Evolutionary conservation across 1,140 invertebrate genomes (phyloP), one percentile per base, ranked within the genome.

Genomic region (Diorhabda carinulata): DNA sequence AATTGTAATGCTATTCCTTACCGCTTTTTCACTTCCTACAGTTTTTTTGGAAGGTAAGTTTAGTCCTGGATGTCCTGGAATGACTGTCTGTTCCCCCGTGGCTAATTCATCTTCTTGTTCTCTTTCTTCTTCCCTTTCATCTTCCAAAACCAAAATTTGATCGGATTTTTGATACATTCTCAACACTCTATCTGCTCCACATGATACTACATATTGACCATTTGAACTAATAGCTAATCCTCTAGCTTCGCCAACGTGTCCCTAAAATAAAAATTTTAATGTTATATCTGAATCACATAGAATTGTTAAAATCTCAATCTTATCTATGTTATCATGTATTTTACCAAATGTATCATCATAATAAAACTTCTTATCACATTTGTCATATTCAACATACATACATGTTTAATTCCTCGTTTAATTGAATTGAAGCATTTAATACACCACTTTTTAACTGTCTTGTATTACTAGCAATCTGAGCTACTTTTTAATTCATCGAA

Each of bases 111-210:
- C 88, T 74, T 91, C 88, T 75, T 91, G 86, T 78, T 91, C 91
- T 52, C 92, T 86, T 78, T 93, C 91, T 71, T 89, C 86, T 83
- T 99, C 97, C 74, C 90, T 88, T 73, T 96, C 88, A 81, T 99
- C 98, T 78, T 96, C 90, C 5, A 99, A 82, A 47, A 99, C 92
- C 45, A 99, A 84, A 2, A 92, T 89, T 82, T 99, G 96, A 60
- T 92, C 86, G 2, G 93, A 94, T 77, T 91, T 90, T 78, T 95
- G 87, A 86, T 90, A 98, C 43, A 99, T 79, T 43, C 98, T 85
- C 58, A 99, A 79, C 25, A 95, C 92, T 74, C 90, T 88, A 84
- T 99, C 98, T 5, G 92, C 90, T 52, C 97, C 96, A 75, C 92
- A 92, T 42, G 91, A 92, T 3, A 91, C 89, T 56, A 95, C 83